Evolutionary conservation across 2,113 vertebrate species (phyloP), one percentile per base, ranked within the genome.

Genomic region (Falcunculus frontatus): DNA sequence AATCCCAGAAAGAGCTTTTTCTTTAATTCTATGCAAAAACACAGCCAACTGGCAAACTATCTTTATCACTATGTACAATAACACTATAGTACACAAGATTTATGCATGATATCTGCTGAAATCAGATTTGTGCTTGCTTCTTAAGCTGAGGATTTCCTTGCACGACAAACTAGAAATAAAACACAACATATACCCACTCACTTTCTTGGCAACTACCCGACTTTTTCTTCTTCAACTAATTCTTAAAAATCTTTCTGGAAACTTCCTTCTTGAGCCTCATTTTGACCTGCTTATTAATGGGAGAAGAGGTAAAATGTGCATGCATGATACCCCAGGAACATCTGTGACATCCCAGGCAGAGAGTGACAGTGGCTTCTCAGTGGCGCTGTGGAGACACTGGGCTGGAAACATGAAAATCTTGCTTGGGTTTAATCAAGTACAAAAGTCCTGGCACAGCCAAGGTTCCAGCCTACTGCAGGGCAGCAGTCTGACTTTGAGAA

Each of bases 361-460:
- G 0, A 5, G 13, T n/a, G 52, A 63, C 0, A 1, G 78, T 32
- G 42, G 42, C n/a, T 95, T 96, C 68, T 75, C 57, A 44, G 46
- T 0, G 1, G 19, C 0, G 0, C 32, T 35, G 37, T 1, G 1
- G 41, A 92, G 68, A 49, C 2, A 2, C 29, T 60, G 87, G 52
- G 32, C 47, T 88, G 70, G 39, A 93, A 89, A 89, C 27, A 75
- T 46, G 50, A 74, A 90, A 84, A 72, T 46, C 26, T 72, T 59
- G 15, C 17, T 41, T 0, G 2, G 25, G 14, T 64, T 53, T 21
- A 80, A 95, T 23, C 37, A 72, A 76, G 33, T 32, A 18, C 52
- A 81, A 67, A 64, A 86, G 7, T 77, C 37, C 25, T 33, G 69
- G 19, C 41, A 65, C 18, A 60, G 17, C 29, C 52, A 72, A 59